Base-by-base conservation (phyloP, 2,888 invertebrate genomes). In the Prosapia bicincta region DNA sequence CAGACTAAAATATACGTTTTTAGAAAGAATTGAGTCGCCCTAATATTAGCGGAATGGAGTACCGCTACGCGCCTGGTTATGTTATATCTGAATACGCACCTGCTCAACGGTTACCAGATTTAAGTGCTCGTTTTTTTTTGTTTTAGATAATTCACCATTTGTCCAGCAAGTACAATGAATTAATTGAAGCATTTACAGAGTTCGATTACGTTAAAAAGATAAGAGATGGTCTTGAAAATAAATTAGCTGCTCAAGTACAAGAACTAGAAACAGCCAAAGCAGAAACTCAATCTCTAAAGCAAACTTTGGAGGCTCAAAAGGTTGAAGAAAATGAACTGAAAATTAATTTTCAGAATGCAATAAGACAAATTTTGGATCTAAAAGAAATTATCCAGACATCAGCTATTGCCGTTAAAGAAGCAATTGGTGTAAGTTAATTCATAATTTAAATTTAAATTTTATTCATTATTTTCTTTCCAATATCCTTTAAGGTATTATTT, bases 341-440 rank as follows among this genome's bases (percentile, higher is more conserved):
- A 30, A 70, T 28, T n/a, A 75, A 71, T 25, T 68, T 43, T 13
- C 32, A 32, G 5, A 74, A 77, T 23, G 81, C 82, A 65, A 79
- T 85, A 10, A 76, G 80, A 25, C 79, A 83, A 23, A 82, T 82
- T 30, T 78, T 83, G 13, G 78, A 81, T 78, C 83, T 83, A 79
- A 73, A 70, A 74, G 68, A 20, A 71, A 69, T 25, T 26, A 77
- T 67, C 54, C 70, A 75, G 74, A 65, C 26, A 32, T 71, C 65
- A 66, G 76, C 69, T 38, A 73, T 71, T 20, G 69, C 67, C 0
- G 69, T 71, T 28, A 66, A 75, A 26, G 71, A 75, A 30, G 75
- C 71, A 7, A 71, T 76, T 26, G 68, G 66, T 28, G 65, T 66
- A 74, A 71, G 68, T 76, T 25, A n/a, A n/a, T 30, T 30, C 30